Percentiles rank a stretch among this genome's conserved stretches.
Evolutionary conservation across 2,888 invertebrate genomes (phyloP).

Genomic region (Melanotus villosus): DNA sequence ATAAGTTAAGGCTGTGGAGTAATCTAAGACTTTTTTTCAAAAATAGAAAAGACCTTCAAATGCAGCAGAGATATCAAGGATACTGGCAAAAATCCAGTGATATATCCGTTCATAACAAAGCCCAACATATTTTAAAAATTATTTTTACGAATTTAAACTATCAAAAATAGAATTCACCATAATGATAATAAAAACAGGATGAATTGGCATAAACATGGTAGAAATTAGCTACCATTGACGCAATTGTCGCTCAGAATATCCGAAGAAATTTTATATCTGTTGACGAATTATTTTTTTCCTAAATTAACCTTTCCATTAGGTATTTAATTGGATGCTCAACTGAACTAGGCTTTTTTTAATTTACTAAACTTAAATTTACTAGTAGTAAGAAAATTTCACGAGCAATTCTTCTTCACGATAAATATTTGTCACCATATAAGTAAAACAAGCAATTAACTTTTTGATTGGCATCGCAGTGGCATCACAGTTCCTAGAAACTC

Average conservation of each 20-base stretch:
- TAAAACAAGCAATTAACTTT: too few species aligned
- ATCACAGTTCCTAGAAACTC: too few species aligned
- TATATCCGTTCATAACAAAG: not conserved
- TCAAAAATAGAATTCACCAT: not conserved
- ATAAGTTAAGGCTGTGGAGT: too few species aligned
- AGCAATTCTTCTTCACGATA: too few species aligned
- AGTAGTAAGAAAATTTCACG: too few species aligned
- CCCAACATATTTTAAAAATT: not conserved
- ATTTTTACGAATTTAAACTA: not conserved
- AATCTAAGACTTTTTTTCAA: not conserved
- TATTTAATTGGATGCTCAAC: too few species aligned
- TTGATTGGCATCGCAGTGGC: too few species aligned
- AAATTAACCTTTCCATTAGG: too few species aligned
- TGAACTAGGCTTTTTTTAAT: too few species aligned
- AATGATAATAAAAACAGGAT: not conserved
- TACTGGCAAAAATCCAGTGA: not conserved
- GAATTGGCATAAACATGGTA: not conserved
- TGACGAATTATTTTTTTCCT: not conserved
- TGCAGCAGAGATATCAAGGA: not conserved
- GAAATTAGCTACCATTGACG: not conserved
- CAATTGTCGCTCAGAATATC: not conserved
- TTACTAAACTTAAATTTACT: too few species aligned
- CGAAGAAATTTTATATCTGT: not conserved
- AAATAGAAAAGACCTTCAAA: not conserved
- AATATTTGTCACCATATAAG: too few species aligned